Evolutionary conservation across 2,888 invertebrate genomes (phyloP).

Genomic region (Epiblema foenella): DNA sequence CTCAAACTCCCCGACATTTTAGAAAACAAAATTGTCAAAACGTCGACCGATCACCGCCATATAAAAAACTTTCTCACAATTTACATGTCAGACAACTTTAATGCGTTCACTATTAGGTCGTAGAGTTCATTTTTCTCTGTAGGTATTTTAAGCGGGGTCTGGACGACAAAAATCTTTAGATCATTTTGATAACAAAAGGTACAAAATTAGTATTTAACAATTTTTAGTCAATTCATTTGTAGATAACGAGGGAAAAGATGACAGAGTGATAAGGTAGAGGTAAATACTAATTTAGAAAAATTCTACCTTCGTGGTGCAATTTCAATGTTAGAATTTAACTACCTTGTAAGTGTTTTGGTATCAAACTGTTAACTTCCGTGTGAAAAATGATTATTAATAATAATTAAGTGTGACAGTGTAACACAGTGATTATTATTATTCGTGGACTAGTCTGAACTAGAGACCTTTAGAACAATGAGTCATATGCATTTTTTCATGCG

Average conservation of each 20-base stretch:
- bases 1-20: conserved; percentile 72
- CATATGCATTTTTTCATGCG: too few relatives aligned
- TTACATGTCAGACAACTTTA: background rate
- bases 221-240: conserved; percentile 44
- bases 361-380: too few relatives aligned
- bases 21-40: conserved; percentile 78
- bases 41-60: conserved; percentile 71
- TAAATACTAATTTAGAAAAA: too few relatives aligned
- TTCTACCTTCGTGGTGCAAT: too few relatives aligned
- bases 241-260: conserved; percentile 27
- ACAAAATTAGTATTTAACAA: conserved; percentile 9
- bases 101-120: background rate
- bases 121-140: conserved; percentile 11
- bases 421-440: too few relatives aligned
- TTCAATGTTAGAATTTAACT: too few relatives aligned
- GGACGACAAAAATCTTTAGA: conserved; percentile 30
- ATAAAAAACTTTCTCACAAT: conserved; percentile 38
- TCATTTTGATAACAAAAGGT: conserved; percentile 31
- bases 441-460: too few relatives aligned
- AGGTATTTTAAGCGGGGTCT: background rate
- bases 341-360: too few relatives aligned
- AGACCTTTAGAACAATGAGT: too few relatives aligned
- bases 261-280: conserved; percentile 39
- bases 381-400: too few relatives aligned
- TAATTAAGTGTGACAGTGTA: too few relatives aligned